phyloP scores from a whole-genome alignment of 1,140 invertebrate genomes.

The Ylistrum balloti region DNA sequence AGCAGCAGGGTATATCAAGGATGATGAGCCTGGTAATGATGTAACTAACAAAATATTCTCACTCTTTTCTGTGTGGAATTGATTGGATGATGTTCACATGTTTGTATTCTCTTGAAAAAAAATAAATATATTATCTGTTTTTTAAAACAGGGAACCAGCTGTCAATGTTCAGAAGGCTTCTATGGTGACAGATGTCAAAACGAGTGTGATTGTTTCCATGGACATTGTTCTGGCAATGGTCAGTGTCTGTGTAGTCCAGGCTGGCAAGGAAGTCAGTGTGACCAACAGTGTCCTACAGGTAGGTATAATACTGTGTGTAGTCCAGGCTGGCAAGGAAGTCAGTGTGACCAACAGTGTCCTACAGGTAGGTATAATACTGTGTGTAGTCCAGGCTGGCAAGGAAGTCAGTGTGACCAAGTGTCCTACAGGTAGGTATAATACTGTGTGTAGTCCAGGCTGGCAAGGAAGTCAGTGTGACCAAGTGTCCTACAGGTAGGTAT shows the following conservation, averaged over 20 bases:
- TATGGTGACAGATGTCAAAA: constrained; percentile 85
- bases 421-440: constrained; percentile 60
- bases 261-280: constrained; percentile 66
- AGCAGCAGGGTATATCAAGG: too few relatives aligned
- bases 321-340: constrained; percentile 63
- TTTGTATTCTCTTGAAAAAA: too few relatives aligned
- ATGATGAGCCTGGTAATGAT: too few relatives aligned
- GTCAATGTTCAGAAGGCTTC: constrained; percentile 61
- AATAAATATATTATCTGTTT: too few relatives aligned
- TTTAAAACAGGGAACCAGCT: neutral
- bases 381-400: constrained; percentile 65
- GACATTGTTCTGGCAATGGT: constrained; percentile 82
- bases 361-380: neutral
- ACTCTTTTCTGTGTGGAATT: too few relatives aligned
- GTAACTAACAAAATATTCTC: too few relatives aligned
- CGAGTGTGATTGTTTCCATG: constrained; percentile 92
- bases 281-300: constrained; percentile 67
- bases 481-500: neutral
- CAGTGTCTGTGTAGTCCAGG: constrained; percentile 67
- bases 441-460: constrained; percentile 63
- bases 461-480: neutral
- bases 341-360: constrained; percentile 42
- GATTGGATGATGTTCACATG: too few relatives aligned
- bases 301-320: constrained; percentile 58
- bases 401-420: constrained; percentile 67